A percentile compares a stretch with the other conserved stretches of the same genome.
phyloP scores from a whole-genome alignment of 2,113 vertebrate species.

The Zingel zingel region DNA sequence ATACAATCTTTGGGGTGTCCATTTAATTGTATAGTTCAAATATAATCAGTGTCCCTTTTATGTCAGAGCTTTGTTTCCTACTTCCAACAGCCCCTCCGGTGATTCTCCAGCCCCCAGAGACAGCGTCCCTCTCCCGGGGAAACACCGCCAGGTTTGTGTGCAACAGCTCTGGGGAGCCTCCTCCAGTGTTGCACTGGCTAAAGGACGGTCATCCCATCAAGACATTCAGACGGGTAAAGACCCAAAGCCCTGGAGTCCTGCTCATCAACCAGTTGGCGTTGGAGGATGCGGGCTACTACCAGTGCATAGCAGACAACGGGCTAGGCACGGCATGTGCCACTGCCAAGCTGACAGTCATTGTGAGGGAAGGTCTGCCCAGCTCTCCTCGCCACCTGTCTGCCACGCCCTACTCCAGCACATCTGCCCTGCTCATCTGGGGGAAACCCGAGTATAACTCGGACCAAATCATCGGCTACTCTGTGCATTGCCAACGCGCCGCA shows the following conservation, averaged over 20 bases:
- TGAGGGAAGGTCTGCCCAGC: conserved; percentile 94
- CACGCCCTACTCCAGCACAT: conserved; percentile 90
- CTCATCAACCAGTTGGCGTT: conserved; percentile 96
- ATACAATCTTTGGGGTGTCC: too few relatives aligned
- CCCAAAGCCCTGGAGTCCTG: conserved; percentile 90
- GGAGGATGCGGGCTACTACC: conserved; percentile 96
- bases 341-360: conserved; percentile 91
- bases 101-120: conserved; percentile 94
- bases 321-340: conserved; percentile 93
- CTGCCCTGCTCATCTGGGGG: conserved; percentile 92
- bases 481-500: conserved; percentile 92
- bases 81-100: conserved; percentile 88
- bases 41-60: background rate
- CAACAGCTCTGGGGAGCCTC: conserved; percentile 92
- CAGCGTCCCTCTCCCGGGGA: conserved; percentile 92
- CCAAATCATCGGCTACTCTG: conserved; percentile 96
- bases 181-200: conserved; percentile 90
- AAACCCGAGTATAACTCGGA: conserved; percentile 93
- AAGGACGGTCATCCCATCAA: conserved; percentile 90
- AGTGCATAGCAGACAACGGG: conserved; percentile 94
- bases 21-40: background rate
- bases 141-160: conserved; percentile 96
- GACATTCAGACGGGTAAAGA: conserved; percentile 91
- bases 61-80: background rate
- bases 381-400: conserved; percentile 90